Evolutionary conservation across 2,113 vertebrate genomes (phyloP).

Genomic region (Phaetusa simplex): DNA sequence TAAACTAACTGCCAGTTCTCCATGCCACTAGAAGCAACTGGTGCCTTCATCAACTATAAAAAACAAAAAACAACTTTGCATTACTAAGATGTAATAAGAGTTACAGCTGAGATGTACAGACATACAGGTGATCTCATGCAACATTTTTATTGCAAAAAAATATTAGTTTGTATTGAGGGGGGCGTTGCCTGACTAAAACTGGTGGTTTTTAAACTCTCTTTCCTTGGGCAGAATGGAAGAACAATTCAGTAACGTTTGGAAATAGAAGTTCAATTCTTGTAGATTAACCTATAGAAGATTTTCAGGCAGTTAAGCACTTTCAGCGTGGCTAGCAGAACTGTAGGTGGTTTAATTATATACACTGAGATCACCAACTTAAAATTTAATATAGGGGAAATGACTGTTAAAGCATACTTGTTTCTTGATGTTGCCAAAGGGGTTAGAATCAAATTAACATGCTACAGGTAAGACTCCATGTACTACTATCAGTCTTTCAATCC

Average conservation of each 20-base stretch:
- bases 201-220: background rate
- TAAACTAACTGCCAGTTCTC: slow-evolving; percentile 85
- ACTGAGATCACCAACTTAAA: background rate
- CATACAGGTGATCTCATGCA: background rate
- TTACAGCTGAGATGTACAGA: background rate
- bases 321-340: background rate
- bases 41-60: slow-evolving; percentile 84
- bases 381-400: background rate
- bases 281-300: background rate
- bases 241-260: background rate
- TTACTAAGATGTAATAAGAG: background rate
- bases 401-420: background rate
- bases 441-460: background rate
- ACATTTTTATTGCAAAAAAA: background rate
- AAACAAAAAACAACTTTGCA: background rate
- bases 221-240: background rate
- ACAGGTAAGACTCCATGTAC: background rate
- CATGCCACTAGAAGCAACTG: slow-evolving; percentile 74
- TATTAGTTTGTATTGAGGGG: background rate
- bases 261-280: background rate
- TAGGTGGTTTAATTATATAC: background rate
- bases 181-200: background rate
- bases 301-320: background rate
- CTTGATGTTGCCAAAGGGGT: background rate
- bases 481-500: background rate